These are phyloP conservation scores for Cheumatopsyche charites DNA, from an alignment of 1,140 invertebrate species.

Conservation along the genomic window DNA sequence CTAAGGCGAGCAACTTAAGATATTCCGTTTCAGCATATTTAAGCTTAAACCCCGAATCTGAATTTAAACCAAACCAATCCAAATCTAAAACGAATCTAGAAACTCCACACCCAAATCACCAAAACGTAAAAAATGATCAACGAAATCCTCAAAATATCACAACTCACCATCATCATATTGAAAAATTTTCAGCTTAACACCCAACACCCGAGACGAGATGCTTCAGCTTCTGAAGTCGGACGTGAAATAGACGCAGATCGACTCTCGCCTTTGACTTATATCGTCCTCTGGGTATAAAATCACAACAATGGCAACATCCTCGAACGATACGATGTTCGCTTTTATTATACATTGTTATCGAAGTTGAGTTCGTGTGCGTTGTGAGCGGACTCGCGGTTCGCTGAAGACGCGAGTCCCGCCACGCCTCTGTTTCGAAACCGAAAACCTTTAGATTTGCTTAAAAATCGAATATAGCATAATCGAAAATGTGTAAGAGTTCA, in stretches of 20 bases:
- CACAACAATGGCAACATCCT: constrained; percentile 41
- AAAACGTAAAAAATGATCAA: too few species aligned
- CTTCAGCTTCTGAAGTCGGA: constrained; percentile 21
- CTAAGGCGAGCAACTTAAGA: too few species aligned
- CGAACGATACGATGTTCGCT: constrained; percentile 37
- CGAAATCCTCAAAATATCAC: background rate
- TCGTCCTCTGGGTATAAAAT: constrained; percentile 35
- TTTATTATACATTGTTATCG: constrained; percentile 43
- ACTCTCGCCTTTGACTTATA: constrained; percentile 39
- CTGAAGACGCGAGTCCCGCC: constrained; percentile 35
- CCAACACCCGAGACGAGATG: background rate
- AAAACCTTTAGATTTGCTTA: background rate
- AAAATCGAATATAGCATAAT: too few species aligned
- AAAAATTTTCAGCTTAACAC: background rate
- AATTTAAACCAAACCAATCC: too few species aligned
- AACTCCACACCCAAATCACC: too few species aligned
- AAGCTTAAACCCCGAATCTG: too few species aligned
- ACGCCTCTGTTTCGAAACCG: background rate
- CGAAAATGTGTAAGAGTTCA: too few species aligned
- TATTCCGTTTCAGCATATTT: too few species aligned
- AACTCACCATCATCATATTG: constrained; percentile 19
- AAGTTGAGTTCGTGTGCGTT: background rate
- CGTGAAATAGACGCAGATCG: constrained; percentile 29
- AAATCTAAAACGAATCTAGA: too few species aligned
- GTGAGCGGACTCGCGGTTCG: constrained; percentile 40